phyloP scores from a whole-genome alignment of 1,140 invertebrate genomes.

The Spodoptera litura region DNA sequence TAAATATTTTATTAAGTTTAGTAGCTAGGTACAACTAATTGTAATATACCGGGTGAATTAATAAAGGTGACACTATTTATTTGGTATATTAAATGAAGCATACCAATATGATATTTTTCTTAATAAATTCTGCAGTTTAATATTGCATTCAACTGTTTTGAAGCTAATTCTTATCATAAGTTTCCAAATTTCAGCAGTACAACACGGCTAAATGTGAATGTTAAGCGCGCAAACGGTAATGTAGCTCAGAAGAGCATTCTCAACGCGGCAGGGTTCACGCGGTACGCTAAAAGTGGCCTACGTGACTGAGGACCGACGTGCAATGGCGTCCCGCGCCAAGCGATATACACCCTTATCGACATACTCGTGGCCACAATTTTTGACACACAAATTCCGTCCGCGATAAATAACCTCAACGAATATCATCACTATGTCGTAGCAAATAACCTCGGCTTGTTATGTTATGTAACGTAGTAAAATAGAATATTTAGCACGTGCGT shows the following conservation, averaged over 20 bases:
- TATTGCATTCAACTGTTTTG: neutral
- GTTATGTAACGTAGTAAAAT: conserved; percentile 66
- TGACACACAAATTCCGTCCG: conserved; percentile 49
- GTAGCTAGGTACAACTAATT: too few species aligned
- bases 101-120: neutral
- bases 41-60: too few species aligned
- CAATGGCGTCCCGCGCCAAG: conserved; percentile 79
- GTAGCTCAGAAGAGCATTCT: neutral
- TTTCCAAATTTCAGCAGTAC: conserved; percentile 62
- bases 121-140: too few species aligned
- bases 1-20: too few species aligned
- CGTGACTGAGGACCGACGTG: conserved; percentile 78
- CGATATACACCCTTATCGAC: conserved; percentile 77
- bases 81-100: neutral
- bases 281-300: conserved; percentile 72
- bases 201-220: conserved; percentile 19
- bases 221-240: neutral
- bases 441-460: conserved; percentile 54
- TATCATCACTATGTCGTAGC: conserved; percentile 4
- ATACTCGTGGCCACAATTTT: conserved; percentile 53
- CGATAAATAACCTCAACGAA: conserved; percentile 10
- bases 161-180: conserved; percentile 8
- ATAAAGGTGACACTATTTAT: too few species aligned
- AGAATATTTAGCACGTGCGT: conserved; percentile 76
- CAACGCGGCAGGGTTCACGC: conserved; percentile 67